These are phyloP conservation scores for Pollenia angustigena DNA, from an alignment of 2,888 invertebrate genomes.

Conservation along the genomic window DNA sequence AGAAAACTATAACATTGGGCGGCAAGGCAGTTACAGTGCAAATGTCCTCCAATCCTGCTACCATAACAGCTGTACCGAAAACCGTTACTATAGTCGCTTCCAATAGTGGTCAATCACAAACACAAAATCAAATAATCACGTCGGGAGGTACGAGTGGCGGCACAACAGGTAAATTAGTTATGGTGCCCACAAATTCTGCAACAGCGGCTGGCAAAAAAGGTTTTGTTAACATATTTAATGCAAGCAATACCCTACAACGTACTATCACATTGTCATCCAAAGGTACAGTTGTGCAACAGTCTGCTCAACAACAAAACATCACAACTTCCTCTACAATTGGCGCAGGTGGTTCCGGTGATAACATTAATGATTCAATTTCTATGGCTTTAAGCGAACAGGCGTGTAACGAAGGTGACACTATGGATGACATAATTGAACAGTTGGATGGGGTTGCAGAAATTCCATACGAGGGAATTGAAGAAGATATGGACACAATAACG, in stretches of 20 bases:
- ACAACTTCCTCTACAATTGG: conserved; percentile 60
- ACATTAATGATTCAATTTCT: conserved; percentile 72
- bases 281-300: conserved; percentile 66
- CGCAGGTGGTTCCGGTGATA: conserved; percentile 54
- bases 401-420: conserved; percentile 78
- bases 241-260: conserved; percentile 78
- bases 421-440: conserved; percentile 83
- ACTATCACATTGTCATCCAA: conserved; percentile 79
- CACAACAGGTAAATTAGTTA: conserved; percentile 84
- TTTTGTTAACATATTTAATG: conserved; percentile 85
- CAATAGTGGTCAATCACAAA: conserved; percentile 78
- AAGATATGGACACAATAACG: conserved; percentile 25
- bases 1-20: conserved; percentile 88
- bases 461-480: conserved; percentile 72
- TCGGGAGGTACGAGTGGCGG: conserved; percentile 77
- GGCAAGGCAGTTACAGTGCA: conserved; percentile 90
- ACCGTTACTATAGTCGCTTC: conserved; percentile 86
- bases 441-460: conserved; percentile 81
- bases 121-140: conserved; percentile 75
- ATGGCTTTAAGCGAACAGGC: conserved; percentile 76
- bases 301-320: conserved; percentile 71
- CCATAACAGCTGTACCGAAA: conserved; percentile 85
- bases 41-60: conserved; percentile 85
- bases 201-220: conserved; percentile 84
- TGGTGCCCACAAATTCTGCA: conserved; percentile 80